Evolutionary conservation across 2,888 invertebrate species (phyloP).

Genomic region (Hirtodrosophila histrioides): DNA sequence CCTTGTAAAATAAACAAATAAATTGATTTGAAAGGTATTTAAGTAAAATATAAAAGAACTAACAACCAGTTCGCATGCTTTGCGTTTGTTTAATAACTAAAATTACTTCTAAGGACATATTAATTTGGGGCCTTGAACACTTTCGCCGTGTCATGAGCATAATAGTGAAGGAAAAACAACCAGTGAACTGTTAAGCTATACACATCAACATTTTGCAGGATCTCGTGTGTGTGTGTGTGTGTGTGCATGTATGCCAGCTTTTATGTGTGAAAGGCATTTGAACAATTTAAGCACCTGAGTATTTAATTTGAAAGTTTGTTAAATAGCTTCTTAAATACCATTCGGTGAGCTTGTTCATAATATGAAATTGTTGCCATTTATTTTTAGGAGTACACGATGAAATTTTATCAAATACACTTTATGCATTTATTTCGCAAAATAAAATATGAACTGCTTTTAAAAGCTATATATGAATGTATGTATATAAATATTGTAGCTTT

Average conservation of each 20-base stretch:
- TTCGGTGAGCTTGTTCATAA: conserved; percentile 35
- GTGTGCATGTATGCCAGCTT: not conserved
- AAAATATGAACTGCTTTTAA: too few species aligned
- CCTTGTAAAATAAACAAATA: too few species aligned
- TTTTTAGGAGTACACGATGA: conserved; percentile 8
- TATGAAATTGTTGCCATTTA: conserved; percentile 42
- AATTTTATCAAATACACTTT: conserved; percentile 1
- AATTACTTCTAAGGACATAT: conserved; percentile 15
- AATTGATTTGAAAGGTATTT: too few species aligned
- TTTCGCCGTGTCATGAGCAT: conserved; percentile 10
- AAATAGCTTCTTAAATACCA: conserved; percentile 67
- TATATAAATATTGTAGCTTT: too few species aligned
- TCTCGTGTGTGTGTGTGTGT: not conserved
- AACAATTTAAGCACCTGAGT: conserved; percentile 57
- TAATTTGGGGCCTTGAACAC: conserved; percentile 46
- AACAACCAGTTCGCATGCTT: too few species aligned
- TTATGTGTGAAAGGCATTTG: conserved; percentile 44
- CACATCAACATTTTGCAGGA: conserved; percentile 27
- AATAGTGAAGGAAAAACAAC: conserved; percentile 23
- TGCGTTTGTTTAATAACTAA: conserved; percentile 36
- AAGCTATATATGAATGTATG: too few species aligned
- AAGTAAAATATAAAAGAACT: too few species aligned
- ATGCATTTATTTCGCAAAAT: not conserved
- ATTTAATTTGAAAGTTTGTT: conserved; percentile 71
- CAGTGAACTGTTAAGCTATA: conserved; percentile 33